Base-by-base conservation (phyloP, 2,113 vertebrate species). In the Dicentrarchus labrax region DNA sequence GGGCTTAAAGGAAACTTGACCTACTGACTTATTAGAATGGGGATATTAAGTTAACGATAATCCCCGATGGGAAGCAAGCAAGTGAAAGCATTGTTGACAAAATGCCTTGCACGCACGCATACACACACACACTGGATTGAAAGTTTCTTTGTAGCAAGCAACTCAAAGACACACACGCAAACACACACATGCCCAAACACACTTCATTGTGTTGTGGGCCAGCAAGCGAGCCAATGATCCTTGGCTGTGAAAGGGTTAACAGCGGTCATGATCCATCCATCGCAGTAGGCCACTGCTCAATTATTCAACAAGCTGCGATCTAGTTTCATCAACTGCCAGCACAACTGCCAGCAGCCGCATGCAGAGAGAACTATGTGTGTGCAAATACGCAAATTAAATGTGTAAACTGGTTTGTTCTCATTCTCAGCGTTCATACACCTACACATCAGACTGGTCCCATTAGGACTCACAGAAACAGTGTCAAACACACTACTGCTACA, bases 221-320 rank as follows among this genome's bases (percentile, higher is more conserved):
- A 66, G 54, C 60, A 59, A 30, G 65, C 43, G 72, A 80, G 78
- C 68, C 73, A 73, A 9, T 82, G 85, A 87, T 85, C 83, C 82
- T 71, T 85, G 86, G 88, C 87, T 88, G 90, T 88, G 76, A 90
- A 92, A 88, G 94, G 91, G 94, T 94, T 93, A 95, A 92, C 74
- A 67, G 86, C 70, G 62, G 91, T 87, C 92, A 80, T 68, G 77
- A 93, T 93, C 86, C 88, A 85, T 87, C 86, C 80, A 64, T 85
- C 68, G 60, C 87, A 76, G 83, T 59, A 86, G 87, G 84, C 67
- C 72, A 41, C 45, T 54, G 17, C 61, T 94, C 84, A 94, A 94
- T 94, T 92, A 94, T 94, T 94, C 80, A 94, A 69, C 86, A 85
- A 62, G 78, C 76, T 61, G 81, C 12, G 92, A 92, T 94, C 92